Evolutionary conservation across 2,888 invertebrate genomes (phyloP).

Genomic region (Diogma glabrata): DNA sequence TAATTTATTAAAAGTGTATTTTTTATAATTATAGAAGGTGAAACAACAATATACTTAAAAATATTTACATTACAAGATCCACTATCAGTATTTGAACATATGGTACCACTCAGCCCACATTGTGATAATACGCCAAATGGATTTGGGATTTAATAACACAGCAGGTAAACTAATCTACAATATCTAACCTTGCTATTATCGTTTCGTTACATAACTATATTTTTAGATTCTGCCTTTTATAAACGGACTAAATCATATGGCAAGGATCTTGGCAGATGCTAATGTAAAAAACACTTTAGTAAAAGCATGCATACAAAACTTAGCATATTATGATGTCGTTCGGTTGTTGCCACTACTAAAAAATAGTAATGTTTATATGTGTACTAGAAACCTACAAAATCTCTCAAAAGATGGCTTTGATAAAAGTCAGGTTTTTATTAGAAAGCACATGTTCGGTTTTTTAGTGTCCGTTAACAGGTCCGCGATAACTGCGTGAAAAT

Average conservation of each 20-base stretch:
- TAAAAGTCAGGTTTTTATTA: too few relatives aligned
- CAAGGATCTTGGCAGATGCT: constrained; percentile 77
- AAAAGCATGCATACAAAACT: constrained; percentile 87
- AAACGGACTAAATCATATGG: constrained; percentile 85
- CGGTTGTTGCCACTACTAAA: constrained; percentile 68
- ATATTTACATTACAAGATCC: constrained; percentile 78
- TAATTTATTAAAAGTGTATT: too few relatives aligned
- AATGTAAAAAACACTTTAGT: constrained; percentile 90
- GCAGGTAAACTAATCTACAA: constrained; percentile 46
- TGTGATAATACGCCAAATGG: constrained; percentile 51
- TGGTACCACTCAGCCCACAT: constrained; percentile 70
- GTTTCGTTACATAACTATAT: constrained; percentile 32
- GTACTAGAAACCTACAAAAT: constrained; percentile 59
- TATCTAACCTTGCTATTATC: constrained; percentile 7
- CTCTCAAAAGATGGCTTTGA: constrained; percentile 46
- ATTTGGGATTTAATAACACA: constrained; percentile 93
- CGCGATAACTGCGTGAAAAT: too few relatives aligned
- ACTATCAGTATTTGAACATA: constrained; percentile 68
- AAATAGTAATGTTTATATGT: constrained; percentile 77
- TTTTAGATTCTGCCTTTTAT: constrained; percentile 77
- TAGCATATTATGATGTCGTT: constrained; percentile 67
- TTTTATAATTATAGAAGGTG: too few relatives aligned
- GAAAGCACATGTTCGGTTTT: too few relatives aligned
- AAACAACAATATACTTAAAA: constrained; percentile 81
- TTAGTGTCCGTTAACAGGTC: too few relatives aligned